Evolutionary conservation across 2,113 vertebrate species (phyloP).

Genomic region (Scomber scombrus): DNA sequence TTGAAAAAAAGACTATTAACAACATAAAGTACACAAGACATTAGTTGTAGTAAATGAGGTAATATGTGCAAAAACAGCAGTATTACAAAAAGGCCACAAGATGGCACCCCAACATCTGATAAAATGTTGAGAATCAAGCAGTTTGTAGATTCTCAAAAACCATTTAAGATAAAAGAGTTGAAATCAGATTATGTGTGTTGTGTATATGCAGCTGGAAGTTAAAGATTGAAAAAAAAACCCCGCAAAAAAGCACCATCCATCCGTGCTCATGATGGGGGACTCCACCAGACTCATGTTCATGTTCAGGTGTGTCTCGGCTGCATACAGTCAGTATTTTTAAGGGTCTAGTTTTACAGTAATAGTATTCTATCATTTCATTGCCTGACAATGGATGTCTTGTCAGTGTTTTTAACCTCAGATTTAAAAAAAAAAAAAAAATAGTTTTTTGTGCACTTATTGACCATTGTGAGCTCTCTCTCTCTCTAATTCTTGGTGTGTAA

Average conservation of each 20-base stretch:
- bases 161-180: background rate
- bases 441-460: conserved; percentile 94
- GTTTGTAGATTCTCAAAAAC: background rate
- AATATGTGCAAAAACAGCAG: background rate
- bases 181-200: background rate
- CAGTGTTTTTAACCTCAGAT: conserved; percentile 88
- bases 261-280: background rate
- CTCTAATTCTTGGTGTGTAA: conserved; percentile 89
- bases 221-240: background rate
- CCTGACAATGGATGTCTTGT: conserved; percentile 94
- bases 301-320: conserved; percentile 86
- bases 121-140: background rate
- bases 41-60: no score
- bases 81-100: background rate
- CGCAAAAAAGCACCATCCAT: background rate
- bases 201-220: conserved; percentile 46
- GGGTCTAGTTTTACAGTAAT: conserved; percentile 91
- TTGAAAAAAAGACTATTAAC: background rate
- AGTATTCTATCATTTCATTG: conserved; percentile 93
- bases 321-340: conserved; percentile 87
- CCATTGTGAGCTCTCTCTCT: conserved; percentile 90
- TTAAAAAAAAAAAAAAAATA: conserved; percentile 84
- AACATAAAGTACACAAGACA: background rate
- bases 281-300: conserved; percentile 83
- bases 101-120: background rate